These are phyloP conservation scores for Adelosebastes latens DNA, from an alignment of 2,797 vertebrate species.

Conservation along the genomic window DNA sequence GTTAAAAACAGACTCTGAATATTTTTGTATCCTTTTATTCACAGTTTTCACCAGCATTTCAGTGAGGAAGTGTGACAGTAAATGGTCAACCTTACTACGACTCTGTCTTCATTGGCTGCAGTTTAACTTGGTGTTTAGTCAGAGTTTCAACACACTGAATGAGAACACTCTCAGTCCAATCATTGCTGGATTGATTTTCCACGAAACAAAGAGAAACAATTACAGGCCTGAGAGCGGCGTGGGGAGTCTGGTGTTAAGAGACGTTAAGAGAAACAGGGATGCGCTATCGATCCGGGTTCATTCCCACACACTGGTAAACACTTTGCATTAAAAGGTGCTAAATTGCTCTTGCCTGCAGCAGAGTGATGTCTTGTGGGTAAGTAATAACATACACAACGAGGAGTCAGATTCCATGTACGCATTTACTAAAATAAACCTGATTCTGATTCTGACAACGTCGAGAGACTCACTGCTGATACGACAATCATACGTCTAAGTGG, in stretches of 20 bases:
- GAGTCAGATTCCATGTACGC: too few relatives aligned
- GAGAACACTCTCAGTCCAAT: slow-evolving; percentile 51
- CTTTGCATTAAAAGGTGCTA: slow-evolving; percentile 69
- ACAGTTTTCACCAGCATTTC: too few relatives aligned
- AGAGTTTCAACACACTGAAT: too few relatives aligned
- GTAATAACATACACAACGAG: slow-evolving; percentile 29
- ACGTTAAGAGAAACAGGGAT: slow-evolving; percentile 60
- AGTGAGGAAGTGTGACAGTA: too few relatives aligned
- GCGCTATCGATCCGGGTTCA: slow-evolving; percentile 57
- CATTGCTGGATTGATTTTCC: slow-evolving; percentile 69
- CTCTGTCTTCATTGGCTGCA: too few relatives aligned
- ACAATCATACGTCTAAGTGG: slow-evolving; percentile 14
- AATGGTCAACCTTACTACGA: too few relatives aligned
- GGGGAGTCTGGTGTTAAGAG: slow-evolving; percentile 49
- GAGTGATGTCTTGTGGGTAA: slow-evolving; percentile 40
- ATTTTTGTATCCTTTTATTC: too few relatives aligned
- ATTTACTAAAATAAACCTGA: too few relatives aligned
- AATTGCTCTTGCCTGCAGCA: slow-evolving; percentile 46
- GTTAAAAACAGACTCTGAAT: too few relatives aligned
- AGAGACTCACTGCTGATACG: slow-evolving; percentile 1
- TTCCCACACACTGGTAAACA: slow-evolving; percentile 63
- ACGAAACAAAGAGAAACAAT: slow-evolving; percentile 66
- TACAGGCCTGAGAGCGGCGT: slow-evolving; percentile 39
- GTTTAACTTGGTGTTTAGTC: too few relatives aligned
- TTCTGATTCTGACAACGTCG: neutral